These are phyloP conservation scores for Brachionus rotundiformis DNA, from an alignment of 1,140 invertebrate genomes.

Conservation along the genomic window DNA sequence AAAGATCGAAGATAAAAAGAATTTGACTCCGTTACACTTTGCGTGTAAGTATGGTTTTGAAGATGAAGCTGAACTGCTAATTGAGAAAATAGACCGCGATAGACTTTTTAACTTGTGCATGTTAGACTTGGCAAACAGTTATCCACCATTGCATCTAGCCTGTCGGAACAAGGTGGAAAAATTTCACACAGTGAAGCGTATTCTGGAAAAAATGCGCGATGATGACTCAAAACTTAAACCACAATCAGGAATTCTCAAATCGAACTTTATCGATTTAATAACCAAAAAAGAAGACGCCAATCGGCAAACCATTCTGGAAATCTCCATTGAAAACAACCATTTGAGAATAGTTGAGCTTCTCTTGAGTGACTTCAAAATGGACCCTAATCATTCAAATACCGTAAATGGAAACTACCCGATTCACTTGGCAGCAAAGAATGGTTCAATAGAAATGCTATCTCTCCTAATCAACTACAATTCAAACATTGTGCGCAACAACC, in stretches of 20 bases:
- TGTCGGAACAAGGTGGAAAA: slow-evolving; percentile 39
- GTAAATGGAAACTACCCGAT: slow-evolving; percentile 14
- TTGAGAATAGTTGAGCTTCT: slow-evolving; percentile 28
- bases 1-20: slow-evolving; percentile 33
- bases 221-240: neutral
- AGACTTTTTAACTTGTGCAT: slow-evolving; percentile 26
- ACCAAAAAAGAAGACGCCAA: slow-evolving; percentile 43
- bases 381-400: neutral
- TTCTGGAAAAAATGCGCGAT: slow-evolving; percentile 12
- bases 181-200: neutral
- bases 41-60: slow-evolving; percentile 40
- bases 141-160: slow-evolving; percentile 15
- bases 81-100: neutral
- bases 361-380: neutral
- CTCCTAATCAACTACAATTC: slow-evolving; percentile 48
- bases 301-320: slow-evolving; percentile 8
- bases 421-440: slow-evolving; percentile 34
- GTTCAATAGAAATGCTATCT: slow-evolving; percentile 22
- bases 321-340: slow-evolving; percentile 48
- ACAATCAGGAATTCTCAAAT: neutral
- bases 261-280: slow-evolving; percentile 14
- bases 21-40: slow-evolving; percentile 39
- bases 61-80: slow-evolving; percentile 25
- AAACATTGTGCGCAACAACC: neutral
- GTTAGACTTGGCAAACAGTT: neutral